Percentiles rank a stretch among this genome's conserved stretches.
phyloP scores from a whole-genome alignment of 2,888 invertebrate genomes.

The Cerceris ruficornis region DNA sequence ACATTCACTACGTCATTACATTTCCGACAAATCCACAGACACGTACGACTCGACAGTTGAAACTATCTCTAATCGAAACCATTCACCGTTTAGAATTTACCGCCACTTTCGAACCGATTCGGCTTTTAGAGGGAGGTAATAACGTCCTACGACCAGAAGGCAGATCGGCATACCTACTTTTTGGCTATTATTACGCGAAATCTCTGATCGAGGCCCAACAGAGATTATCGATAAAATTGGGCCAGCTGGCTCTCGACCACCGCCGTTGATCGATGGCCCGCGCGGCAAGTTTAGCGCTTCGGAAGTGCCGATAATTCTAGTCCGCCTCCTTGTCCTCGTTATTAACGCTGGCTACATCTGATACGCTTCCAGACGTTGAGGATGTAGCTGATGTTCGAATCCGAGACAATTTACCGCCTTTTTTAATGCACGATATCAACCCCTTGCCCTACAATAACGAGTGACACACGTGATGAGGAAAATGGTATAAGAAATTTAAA shows the following conservation, averaged over 20 bases:
- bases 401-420: conserved; percentile 1
- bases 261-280: conserved; percentile 74
- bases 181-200: conserved; percentile 68
- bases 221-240: conserved; percentile 71
- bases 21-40: too few relatives aligned
- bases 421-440: too few relatives aligned
- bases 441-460: too few relatives aligned
- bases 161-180: conserved; percentile 29
- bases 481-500: too few relatives aligned
- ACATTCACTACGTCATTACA: too few relatives aligned
- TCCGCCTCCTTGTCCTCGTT: conserved; percentile 61
- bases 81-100: too few relatives aligned
- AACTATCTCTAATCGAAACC: too few relatives aligned
- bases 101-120: background rate
- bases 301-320: conserved; percentile 75
- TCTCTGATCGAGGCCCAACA: conserved; percentile 56
- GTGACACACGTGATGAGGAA: too few relatives aligned
- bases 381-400: conserved; percentile 59
- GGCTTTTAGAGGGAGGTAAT: background rate
- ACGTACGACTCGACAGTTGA: too few relatives aligned
- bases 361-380: conserved; percentile 38
- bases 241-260: conserved; percentile 71
- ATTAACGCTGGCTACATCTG: conserved; percentile 62
- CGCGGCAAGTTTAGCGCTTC: conserved; percentile 73
- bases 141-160: conserved; percentile 3